Percentiles rank a stretch among this genome's conserved stretches.
Conservation (phyloP, 1,140 invertebrate genomes). For the Dufourea novaeangliae region DNA sequence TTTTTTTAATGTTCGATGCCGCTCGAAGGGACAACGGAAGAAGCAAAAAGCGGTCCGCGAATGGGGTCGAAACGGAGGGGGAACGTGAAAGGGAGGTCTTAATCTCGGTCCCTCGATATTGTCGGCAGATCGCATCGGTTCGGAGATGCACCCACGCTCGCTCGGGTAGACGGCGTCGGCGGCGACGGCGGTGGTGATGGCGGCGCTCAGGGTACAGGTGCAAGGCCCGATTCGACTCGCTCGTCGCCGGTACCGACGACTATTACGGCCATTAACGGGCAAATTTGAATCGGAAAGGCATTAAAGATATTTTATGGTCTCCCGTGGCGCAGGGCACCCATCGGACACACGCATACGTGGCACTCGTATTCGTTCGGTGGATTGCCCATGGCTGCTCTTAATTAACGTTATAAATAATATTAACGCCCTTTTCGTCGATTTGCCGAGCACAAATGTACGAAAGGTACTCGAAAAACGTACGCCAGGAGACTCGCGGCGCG, state of each 20-base stretch:
- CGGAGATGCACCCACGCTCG: slow-evolving; percentile 37
- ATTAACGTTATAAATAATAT: slow-evolving; percentile 75
- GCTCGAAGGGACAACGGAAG: not conserved
- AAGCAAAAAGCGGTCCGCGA: not conserved
- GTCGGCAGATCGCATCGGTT: slow-evolving; percentile 3
- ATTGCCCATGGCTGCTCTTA: slow-evolving; percentile 61
- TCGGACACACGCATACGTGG: slow-evolving; percentile 39
- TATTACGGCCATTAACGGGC: slow-evolving; percentile 63
- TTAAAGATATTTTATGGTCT: slow-evolving; percentile 73
- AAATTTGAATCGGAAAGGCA: slow-evolving; percentile 74
- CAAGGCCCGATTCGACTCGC: slow-evolving; percentile 59
- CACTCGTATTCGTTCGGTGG: not conserved
- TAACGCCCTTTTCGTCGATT: slow-evolving; percentile 68
- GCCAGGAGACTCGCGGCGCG: not conserved
- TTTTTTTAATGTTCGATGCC: not conserved
- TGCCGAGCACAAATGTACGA: slow-evolving; percentile 8
- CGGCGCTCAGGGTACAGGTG: slow-evolving; percentile 49
- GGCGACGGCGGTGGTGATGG: too few species aligned
- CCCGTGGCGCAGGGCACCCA: slow-evolving; percentile 60
- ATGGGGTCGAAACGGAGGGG: not conserved
- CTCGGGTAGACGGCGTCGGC: not conserved
- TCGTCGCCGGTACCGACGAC: slow-evolving; percentile 49
- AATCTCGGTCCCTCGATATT: slow-evolving; percentile 1
- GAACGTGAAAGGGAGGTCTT: slow-evolving; percentile 10
- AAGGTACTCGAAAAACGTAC: not conserved